Conservation (phyloP, 1,140 invertebrate genomes). For the Vollenhovia emeryi region DNA sequence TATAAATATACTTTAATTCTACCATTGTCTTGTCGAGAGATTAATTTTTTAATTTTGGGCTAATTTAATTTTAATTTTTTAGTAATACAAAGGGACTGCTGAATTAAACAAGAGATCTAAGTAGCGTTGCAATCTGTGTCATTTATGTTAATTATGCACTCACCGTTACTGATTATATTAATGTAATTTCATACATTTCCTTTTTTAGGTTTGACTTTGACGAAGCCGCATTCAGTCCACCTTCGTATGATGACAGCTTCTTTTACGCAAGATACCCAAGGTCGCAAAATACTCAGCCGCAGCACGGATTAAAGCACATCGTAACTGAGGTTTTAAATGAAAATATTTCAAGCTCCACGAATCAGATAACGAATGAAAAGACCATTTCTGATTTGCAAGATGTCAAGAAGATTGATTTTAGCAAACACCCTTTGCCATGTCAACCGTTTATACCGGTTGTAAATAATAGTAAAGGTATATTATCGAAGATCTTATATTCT, state of each 20-base stretch:
- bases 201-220: constrained; percentile 88
- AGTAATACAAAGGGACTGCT: neutral
- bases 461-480: constrained; percentile 73
- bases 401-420: constrained; percentile 86
- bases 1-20: neutral
- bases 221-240: constrained; percentile 89
- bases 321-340: constrained; percentile 75
- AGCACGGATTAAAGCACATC: constrained; percentile 76
- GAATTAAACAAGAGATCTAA: neutral
- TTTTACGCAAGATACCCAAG: constrained; percentile 88
- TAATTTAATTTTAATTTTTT: neutral
- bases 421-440: constrained; percentile 89
- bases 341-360: constrained; percentile 65
- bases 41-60: neutral
- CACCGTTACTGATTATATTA: neutral
- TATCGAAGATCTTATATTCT: neutral
- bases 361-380: constrained; percentile 65
- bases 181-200: constrained; percentile 71
- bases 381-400: constrained; percentile 68
- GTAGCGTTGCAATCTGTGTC: neutral
- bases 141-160: neutral
- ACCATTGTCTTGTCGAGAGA: neutral
- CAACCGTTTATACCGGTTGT: constrained; percentile 86
- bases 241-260: constrained; percentile 90
- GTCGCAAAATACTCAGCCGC: constrained; percentile 65